Percentiles rank a stretch among this genome's conserved stretches.
These are phyloP conservation scores for Dendrocopos noguchii DNA, from an alignment of 2,113 vertebrate species.

Conservation along the genomic window DNA sequence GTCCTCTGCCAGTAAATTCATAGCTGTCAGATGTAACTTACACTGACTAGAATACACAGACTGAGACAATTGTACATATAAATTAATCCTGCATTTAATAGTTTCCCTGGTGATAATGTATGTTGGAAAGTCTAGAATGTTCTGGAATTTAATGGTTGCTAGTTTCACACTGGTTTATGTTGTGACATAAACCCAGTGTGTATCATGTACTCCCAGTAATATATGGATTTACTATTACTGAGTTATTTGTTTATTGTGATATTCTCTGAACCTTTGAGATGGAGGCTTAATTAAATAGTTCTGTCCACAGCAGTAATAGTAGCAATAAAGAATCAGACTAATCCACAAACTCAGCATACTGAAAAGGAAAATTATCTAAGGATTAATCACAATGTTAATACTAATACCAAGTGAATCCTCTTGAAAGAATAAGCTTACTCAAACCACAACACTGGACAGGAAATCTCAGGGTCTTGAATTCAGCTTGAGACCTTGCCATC, in stretches of 20 bases:
- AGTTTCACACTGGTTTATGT: neutral
- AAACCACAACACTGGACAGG: neutral
- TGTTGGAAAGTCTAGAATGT: neutral
- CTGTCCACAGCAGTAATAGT: neutral
- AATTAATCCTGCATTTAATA: neutral
- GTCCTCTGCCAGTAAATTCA: neutral
- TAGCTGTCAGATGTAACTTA: neutral
- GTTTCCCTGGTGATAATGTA: neutral
- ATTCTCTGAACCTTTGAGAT: neutral
- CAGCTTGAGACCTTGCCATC: neutral
- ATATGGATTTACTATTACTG: neutral
- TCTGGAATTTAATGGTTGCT: neutral
- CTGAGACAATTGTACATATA: neutral
- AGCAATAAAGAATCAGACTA: neutral
- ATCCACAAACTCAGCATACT: neutral
- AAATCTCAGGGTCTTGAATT: neutral
- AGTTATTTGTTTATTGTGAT: neutral
- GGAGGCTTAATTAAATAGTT: neutral
- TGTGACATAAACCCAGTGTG: neutral
- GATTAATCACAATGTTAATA: neutral
- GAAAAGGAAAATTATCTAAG: neutral
- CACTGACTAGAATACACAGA: neutral
- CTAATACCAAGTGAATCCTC: neutral
- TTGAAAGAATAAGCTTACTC: slow-evolving; percentile 11
- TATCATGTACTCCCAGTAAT: neutral